Evolutionary conservation across 2,113 vertebrate species (phyloP).

Genomic region (Cacatua alba): DNA sequence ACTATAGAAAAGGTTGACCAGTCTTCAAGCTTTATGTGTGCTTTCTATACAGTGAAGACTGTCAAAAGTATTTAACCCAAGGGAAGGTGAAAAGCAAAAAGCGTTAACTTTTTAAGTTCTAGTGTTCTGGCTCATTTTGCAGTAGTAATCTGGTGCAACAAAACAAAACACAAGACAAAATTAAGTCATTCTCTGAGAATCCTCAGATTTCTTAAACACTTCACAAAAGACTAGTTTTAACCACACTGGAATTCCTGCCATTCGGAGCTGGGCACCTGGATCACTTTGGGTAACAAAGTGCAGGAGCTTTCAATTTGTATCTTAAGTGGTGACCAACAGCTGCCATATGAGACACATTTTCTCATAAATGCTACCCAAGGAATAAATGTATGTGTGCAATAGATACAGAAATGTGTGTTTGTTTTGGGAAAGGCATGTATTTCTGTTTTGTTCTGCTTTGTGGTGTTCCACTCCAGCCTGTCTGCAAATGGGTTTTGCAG

Average conservation of each 20-base stretch:
- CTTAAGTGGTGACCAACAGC: background rate
- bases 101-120: background rate
- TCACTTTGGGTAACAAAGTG: background rate
- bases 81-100: background rate
- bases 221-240: background rate
- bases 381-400: background rate
- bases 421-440: background rate
- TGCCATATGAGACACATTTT: rapidly evolving
- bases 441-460: background rate
- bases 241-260: background rate
- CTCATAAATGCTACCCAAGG: background rate
- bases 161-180: background rate
- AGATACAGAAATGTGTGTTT: background rate
- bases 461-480: background rate
- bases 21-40: background rate
- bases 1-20: background rate
- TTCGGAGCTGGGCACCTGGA: background rate
- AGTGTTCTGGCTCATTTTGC: background rate
- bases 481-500: background rate
- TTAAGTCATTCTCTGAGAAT: background rate
- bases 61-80: background rate
- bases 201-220: background rate
- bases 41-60: background rate
- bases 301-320: background rate
- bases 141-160: background rate